These are phyloP conservation scores for Sycophila sp. DNA, from an alignment of 1,140 invertebrate species.

Conservation along the genomic window DNA sequence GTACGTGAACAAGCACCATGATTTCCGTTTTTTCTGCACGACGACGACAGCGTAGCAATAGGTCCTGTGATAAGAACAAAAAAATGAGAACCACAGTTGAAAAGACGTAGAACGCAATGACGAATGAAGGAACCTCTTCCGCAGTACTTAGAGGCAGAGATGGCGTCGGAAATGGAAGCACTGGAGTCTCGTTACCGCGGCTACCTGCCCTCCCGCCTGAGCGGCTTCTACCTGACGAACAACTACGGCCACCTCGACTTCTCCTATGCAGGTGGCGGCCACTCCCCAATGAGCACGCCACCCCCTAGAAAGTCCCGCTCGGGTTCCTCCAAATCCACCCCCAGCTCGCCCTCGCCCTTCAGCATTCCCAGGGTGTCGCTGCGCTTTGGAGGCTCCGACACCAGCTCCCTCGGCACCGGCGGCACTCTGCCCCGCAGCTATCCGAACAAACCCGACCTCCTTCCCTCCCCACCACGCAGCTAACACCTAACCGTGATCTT, in stretches of 20 bases:
- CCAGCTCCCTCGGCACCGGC: slow-evolving; percentile 50
- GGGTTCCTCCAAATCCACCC: slow-evolving; percentile 44
- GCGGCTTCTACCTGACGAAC: slow-evolving; percentile 55
- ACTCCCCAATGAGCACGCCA: no score
- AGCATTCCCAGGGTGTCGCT: slow-evolving; percentile 60
- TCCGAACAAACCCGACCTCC: slow-evolving; percentile 43
- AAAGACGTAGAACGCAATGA: no score
- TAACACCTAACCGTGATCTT: slow-evolving; percentile 43
- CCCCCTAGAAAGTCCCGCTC: not conserved
- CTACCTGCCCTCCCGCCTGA: slow-evolving; percentile 58
- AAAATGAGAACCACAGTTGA: no score
- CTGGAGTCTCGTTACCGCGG: slow-evolving; percentile 61
- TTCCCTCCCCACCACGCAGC: slow-evolving; percentile 50
- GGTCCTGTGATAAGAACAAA: no score
- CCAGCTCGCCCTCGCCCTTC: slow-evolving; percentile 55
- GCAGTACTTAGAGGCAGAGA: slow-evolving; percentile 63
- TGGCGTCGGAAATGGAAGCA: slow-evolving; percentile 60
- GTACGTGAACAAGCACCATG: no score
- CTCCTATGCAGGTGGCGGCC: slow-evolving; percentile 31
- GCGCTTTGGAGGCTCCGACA: slow-evolving; percentile 52
- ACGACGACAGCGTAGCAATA: no score
- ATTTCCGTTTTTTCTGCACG: no score
- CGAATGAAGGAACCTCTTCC: no score
- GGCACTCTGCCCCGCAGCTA: slow-evolving; percentile 54
- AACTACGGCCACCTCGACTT: slow-evolving; percentile 48